phyloP scores from a whole-genome alignment of 2,888 invertebrate genomes.

The Chaetoderma sp. region DNA sequence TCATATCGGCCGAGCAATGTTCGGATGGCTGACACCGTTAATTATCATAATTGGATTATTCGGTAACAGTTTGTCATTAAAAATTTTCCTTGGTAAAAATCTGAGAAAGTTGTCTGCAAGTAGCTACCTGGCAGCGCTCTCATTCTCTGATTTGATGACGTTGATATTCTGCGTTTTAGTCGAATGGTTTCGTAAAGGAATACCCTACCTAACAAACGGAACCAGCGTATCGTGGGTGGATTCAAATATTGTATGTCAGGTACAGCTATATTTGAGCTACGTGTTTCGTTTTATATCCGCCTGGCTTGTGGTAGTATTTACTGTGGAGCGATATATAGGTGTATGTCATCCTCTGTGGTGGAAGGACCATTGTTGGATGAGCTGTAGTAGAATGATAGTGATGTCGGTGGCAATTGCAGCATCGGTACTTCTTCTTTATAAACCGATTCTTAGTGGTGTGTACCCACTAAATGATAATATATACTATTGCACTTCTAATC shows the following conservation, averaged over 20 bases:
- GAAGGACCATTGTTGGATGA: slow-evolving; percentile 47
- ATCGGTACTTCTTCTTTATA: slow-evolving; percentile 49
- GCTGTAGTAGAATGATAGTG: slow-evolving; percentile 47
- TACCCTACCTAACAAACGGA: slow-evolving; percentile 32
- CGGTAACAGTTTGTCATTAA: slow-evolving; percentile 82
- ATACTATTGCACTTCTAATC: slow-evolving; percentile 42
- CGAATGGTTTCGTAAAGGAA: slow-evolving; percentile 62
- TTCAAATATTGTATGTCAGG: slow-evolving; percentile 76
- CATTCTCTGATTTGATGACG: slow-evolving; percentile 81
- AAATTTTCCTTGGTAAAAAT: slow-evolving; percentile 82
- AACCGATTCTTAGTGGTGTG: slow-evolving; percentile 55
- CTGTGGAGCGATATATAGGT: slow-evolving; percentile 62
- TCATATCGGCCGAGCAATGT: slow-evolving; percentile 60
- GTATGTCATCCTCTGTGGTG: slow-evolving; percentile 62
- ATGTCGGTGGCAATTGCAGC: slow-evolving; percentile 41
- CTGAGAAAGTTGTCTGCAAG: slow-evolving; percentile 78
- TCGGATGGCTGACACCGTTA: slow-evolving; percentile 79
- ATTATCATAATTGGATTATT: slow-evolving; percentile 79
- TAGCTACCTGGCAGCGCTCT: slow-evolving; percentile 82
- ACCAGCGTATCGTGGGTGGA: slow-evolving; percentile 39
- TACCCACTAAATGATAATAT: slow-evolving; percentile 29
- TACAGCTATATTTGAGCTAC: slow-evolving; percentile 77
- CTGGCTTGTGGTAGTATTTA: slow-evolving; percentile 64
- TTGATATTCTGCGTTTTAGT: slow-evolving; percentile 73
- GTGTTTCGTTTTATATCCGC: slow-evolving; percentile 60